These are phyloP conservation scores for Syngnathoides biaculeatus DNA, from an alignment of 2,113 vertebrate genomes.

Conservation along the genomic window DNA sequence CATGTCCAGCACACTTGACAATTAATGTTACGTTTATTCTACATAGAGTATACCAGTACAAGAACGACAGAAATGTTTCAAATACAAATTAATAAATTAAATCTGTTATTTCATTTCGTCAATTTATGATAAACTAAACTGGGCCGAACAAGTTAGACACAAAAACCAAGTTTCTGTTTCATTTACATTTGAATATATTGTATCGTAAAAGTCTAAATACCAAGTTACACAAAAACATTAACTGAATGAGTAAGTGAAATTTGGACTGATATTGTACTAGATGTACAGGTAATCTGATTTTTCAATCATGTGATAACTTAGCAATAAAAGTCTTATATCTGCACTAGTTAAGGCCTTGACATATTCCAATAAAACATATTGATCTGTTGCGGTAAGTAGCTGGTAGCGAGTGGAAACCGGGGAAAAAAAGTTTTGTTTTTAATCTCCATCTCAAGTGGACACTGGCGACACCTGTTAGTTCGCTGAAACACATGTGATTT, in stretches of 20 bases:
- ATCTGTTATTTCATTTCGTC: no score
- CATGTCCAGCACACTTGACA: neutral
- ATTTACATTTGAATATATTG: neutral
- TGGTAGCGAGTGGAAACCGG: neutral
- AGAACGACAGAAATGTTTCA: no score
- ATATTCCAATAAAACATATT: neutral
- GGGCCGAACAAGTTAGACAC: no score
- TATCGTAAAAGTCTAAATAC: neutral
- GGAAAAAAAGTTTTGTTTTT: neutral
- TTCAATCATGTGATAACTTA: neutral
- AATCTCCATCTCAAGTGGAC: slow-evolving; percentile 1
- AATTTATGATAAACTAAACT: no score
- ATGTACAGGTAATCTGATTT: no score
- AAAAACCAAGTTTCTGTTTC: neutral
- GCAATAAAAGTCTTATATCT: neutral
- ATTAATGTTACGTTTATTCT: neutral
- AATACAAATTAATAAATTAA: no score
- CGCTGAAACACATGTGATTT: slow-evolving; percentile 37
- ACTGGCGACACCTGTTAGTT: slow-evolving; percentile 38
- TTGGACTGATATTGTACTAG: no score
- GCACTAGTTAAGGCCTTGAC: neutral
- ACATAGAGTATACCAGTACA: no score
- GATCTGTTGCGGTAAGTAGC: neutral
- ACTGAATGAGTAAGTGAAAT: neutral
- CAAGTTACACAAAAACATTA: neutral